Conservation (phyloP, 2,797 vertebrate genomes). For the Neostethus bicornis region DNA sequence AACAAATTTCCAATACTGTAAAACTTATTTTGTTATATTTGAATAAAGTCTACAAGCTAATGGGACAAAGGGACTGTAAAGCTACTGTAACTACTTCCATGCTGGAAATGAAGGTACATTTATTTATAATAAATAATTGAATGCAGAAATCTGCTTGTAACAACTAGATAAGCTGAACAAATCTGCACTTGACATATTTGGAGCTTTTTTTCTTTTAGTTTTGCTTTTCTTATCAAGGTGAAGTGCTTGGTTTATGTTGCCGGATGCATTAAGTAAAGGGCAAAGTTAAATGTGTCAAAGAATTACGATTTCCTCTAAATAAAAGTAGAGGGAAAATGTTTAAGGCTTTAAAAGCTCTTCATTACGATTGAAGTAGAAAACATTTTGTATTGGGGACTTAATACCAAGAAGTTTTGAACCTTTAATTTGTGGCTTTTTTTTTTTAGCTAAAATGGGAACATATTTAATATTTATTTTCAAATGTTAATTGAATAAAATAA, state of each 20-base stretch:
- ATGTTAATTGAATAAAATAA: slow-evolving; percentile 48
- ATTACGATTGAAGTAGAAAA: slow-evolving; percentile 8
- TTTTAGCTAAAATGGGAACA: slow-evolving; percentile 38
- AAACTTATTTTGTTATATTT: slow-evolving; percentile 13
- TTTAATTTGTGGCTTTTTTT: slow-evolving; percentile 56
- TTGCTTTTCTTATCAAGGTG: slow-evolving; percentile 11
- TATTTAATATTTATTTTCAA: slow-evolving; percentile 73
- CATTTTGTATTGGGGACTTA: slow-evolving; percentile 22
- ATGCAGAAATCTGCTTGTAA: background rate
- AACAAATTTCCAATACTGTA: slow-evolving; percentile 15
- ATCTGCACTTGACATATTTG: background rate
- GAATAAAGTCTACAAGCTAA: background rate
- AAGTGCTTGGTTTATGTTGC: slow-evolving; percentile 2
- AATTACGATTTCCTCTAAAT: slow-evolving; percentile 17
- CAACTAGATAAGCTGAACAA: slow-evolving; percentile 3
- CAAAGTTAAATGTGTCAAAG: background rate
- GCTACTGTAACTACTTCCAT: background rate
- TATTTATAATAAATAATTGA: slow-evolving; percentile 2
- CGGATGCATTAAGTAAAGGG: slow-evolving; percentile 12
- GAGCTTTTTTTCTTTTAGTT: slow-evolving; percentile 21
- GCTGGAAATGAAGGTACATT: slow-evolving; percentile 3
- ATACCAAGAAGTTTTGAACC: slow-evolving; percentile 36
- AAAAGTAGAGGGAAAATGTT: background rate
- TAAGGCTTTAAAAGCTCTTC: slow-evolving; percentile 24
- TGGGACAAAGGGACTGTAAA: background rate